A percentile compares a stretch with the other conserved stretches of the same genome.
Evolutionary conservation across 2,113 vertebrate genomes (phyloP).

Genomic region (Pristiophorus japonicus): DNA sequence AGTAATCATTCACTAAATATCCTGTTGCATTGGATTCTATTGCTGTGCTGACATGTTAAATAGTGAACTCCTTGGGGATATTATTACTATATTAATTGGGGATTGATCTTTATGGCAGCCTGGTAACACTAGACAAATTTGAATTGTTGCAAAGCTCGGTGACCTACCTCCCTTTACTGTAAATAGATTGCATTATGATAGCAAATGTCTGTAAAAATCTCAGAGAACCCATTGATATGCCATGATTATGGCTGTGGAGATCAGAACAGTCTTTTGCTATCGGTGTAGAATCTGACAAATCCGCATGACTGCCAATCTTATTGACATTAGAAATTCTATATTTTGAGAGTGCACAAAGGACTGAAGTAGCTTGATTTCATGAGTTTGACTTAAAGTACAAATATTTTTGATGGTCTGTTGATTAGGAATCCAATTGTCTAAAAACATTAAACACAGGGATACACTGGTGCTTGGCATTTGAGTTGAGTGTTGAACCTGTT

Average conservation of each 20-base stretch:
- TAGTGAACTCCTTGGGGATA: background rate
- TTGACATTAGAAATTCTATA: background rate
- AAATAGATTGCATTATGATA: background rate
- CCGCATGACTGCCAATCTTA: background rate
- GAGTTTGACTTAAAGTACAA: background rate
- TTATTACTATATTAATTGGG: background rate
- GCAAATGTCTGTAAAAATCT: background rate
- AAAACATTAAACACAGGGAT: background rate
- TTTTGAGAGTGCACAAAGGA: background rate
- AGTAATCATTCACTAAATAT: background rate
- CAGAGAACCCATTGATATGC: background rate
- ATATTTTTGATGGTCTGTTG: background rate
- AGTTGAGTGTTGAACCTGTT: background rate
- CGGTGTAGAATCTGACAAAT: background rate
- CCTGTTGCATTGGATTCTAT: background rate
- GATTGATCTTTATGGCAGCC: background rate
- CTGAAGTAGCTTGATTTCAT: background rate
- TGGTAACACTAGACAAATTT: background rate
- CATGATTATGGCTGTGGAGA: background rate
- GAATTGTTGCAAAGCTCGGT: background rate
- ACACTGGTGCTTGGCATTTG: background rate
- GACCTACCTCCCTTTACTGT: background rate
- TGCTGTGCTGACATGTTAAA: background rate
- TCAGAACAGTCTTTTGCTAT: background rate
- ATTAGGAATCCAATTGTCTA: background rate